Conservation (phyloP, 2,113 vertebrate species). For the Oostethus manadensis region DNA sequence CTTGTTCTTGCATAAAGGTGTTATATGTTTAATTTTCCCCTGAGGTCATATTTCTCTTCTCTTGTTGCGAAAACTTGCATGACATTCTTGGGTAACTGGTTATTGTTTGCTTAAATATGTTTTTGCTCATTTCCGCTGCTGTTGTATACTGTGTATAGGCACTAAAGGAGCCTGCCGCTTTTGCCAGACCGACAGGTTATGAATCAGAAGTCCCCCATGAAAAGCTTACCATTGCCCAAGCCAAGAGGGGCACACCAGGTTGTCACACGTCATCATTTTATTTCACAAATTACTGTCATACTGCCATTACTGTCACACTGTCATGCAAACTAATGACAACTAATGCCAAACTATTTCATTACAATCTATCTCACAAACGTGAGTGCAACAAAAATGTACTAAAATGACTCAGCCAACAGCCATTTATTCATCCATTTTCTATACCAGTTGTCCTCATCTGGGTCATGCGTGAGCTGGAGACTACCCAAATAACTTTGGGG, state of each 20-base stretch:
- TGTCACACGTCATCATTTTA: not conserved
- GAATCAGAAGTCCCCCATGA: constrained; percentile 80
- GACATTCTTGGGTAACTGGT: too few species aligned
- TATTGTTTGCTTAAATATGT: too few species aligned
- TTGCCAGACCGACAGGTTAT: constrained; percentile 79
- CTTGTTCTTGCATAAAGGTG: too few species aligned
- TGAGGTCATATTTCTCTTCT: too few species aligned
- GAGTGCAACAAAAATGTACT: not conserved
- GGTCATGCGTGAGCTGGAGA: too few species aligned
- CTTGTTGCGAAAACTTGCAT: too few species aligned
- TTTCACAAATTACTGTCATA: not conserved
- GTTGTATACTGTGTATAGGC: constrained; percentile 64
- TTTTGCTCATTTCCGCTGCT: not conserved
- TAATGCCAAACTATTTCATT: not conserved
- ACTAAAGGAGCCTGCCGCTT: constrained; percentile 79
- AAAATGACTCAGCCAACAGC: not conserved
- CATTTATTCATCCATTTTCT: not conserved
- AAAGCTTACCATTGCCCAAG: constrained; percentile 83
- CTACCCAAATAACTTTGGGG: too few species aligned
- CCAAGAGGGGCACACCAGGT: constrained; percentile 87
- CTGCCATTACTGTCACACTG: not conserved
- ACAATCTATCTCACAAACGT: not conserved
- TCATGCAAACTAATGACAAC: not conserved
- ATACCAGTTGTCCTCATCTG: too few species aligned
- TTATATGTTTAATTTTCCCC: too few species aligned